phyloP scores from a whole-genome alignment of 2,113 vertebrate genomes.

The Aegotheles bennettii region DNA sequence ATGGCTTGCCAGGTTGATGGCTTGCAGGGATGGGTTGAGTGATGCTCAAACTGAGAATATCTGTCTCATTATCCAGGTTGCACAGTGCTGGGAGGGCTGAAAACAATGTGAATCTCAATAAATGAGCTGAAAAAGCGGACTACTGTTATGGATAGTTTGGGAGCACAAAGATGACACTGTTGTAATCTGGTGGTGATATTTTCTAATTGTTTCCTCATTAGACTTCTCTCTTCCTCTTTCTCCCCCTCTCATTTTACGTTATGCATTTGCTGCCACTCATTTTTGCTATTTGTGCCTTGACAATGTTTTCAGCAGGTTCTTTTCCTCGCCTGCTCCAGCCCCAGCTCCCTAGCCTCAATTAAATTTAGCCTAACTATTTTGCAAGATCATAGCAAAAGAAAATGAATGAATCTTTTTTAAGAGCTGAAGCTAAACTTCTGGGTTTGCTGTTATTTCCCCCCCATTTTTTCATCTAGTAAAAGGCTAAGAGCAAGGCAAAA shows the following conservation, averaged over 20 bases:
- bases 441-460: background rate
- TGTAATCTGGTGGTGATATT: background rate
- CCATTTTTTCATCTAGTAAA: background rate
- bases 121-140: background rate
- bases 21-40: background rate
- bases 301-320: conserved; percentile 41
- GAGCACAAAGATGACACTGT: background rate
- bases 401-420: background rate
- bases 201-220: background rate
- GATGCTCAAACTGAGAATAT: background rate
- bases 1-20: background rate
- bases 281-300: conserved; percentile 10
- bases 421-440: background rate
- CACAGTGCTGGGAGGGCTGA: background rate
- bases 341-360: background rate
- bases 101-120: background rate
- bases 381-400: background rate
- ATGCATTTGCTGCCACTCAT: background rate
- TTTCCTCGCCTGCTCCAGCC: background rate
- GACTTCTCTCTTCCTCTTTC: conserved; percentile 19
- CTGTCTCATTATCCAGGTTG: background rate
- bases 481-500: background rate
- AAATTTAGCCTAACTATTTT: background rate
- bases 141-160: background rate
- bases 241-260: conserved; percentile 14